Evolutionary conservation across 1,140 invertebrate species (phyloP).

Genomic region (Augochlora pura): DNA sequence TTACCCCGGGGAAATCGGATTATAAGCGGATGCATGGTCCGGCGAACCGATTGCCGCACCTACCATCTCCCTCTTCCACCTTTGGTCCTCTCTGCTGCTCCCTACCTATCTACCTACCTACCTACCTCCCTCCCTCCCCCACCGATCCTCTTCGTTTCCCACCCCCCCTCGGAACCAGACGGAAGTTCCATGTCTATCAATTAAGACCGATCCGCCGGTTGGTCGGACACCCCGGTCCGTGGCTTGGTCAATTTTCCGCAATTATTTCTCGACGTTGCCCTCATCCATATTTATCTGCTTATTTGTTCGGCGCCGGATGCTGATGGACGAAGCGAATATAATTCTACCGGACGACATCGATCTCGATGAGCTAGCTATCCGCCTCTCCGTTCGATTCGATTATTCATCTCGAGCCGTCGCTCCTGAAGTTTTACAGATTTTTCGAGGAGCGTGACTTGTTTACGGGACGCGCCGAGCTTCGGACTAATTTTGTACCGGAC

Average conservation of each 20-base stretch:
- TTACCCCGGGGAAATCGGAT: conserved; percentile 70
- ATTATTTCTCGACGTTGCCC: conserved; percentile 21
- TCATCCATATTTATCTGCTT: conserved; percentile 46
- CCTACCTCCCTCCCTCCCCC: not conserved
- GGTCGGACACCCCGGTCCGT: not conserved
- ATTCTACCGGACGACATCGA: not conserved
- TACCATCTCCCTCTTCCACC: too few relatives aligned
- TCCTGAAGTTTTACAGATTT: not conserved
- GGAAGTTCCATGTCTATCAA: conserved; percentile 56
- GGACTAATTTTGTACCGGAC: not conserved
- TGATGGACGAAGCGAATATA: not conserved
- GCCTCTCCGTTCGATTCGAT: not conserved
- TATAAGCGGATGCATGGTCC: conserved; percentile 61
- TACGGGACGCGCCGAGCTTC: not conserved
- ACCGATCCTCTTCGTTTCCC: not conserved
- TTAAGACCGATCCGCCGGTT: conserved; percentile 50
- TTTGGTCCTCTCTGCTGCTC: too few relatives aligned
- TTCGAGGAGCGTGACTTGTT: not conserved
- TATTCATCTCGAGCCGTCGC: not conserved
- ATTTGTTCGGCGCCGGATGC: not conserved
- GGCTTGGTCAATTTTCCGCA: conserved; percentile 34
- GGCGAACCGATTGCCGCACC: conserved; percentile 42
- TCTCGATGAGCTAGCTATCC: not conserved
- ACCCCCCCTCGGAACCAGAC: not conserved
- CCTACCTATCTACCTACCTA: too few relatives aligned